Percentiles rank a stretch among this genome's conserved stretches.
phyloP scores from a whole-genome alignment of 2,797 vertebrate species.

The Urocyon cinereoargenteus region DNA sequence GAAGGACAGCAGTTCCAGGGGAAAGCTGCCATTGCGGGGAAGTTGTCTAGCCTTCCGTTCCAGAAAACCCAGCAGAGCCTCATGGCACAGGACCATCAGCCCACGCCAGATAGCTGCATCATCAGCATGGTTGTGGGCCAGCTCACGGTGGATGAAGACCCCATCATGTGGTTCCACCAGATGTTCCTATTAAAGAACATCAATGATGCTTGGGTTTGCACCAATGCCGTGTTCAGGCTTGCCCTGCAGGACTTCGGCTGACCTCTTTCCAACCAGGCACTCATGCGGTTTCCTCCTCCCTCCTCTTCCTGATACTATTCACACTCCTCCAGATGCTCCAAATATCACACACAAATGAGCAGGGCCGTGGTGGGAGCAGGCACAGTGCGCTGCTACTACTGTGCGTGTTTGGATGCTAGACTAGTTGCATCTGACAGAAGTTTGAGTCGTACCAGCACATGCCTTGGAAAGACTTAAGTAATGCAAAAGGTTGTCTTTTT shows the following conservation, averaged over 20 bases:
- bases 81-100: constrained; percentile 99
- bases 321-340: constrained; percentile 93
- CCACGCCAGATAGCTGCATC: constrained; percentile 98
- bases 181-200: constrained; percentile 99
- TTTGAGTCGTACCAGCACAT: constrained; percentile 93
- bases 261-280: constrained; percentile 87
- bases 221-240: constrained; percentile 99
- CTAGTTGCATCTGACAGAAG: constrained; percentile 91
- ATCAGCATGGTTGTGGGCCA: constrained; percentile 99
- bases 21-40: constrained; percentile 98
- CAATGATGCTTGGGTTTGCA: constrained; percentile 98
- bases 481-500: constrained; percentile 88
- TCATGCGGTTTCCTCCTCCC: constrained; percentile 83
- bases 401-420: constrained; percentile 95
- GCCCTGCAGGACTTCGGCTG: constrained; percentile 99
- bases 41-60: constrained; percentile 98
- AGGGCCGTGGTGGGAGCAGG: constrained; percentile 87
- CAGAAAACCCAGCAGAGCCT: constrained; percentile 99
- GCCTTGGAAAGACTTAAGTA: constrained; percentile 91
- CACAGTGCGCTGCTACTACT: constrained; percentile 90
- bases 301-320: constrained; percentile 91
- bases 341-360: constrained; percentile 95
- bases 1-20: constrained; percentile 99
- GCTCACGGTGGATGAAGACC: constrained; percentile 98
- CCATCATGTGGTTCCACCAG: constrained; percentile 99